These are phyloP conservation scores for Teleogryllus oceanicus DNA, from an alignment of 2,888 invertebrate genomes.

Conservation along the genomic window DNA sequence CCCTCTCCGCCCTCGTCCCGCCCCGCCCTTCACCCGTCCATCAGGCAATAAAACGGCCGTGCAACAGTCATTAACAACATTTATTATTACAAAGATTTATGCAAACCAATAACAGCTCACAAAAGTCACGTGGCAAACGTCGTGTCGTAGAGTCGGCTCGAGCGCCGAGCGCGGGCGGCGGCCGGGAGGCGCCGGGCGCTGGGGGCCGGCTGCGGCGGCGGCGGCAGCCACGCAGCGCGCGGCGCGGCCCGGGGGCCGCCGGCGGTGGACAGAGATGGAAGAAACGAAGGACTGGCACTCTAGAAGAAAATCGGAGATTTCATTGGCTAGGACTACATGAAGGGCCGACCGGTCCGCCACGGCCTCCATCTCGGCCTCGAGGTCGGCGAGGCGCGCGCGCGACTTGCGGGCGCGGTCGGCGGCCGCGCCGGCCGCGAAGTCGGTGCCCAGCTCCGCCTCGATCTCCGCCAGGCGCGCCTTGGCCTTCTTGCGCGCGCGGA, in stretches of 20 bases:
- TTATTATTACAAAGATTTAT: background rate
- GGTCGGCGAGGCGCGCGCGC: conserved; percentile 64
- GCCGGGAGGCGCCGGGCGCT: background rate
- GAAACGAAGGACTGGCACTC: background rate
- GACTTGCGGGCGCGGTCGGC: conserved; percentile 61
- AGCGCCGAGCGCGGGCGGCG: background rate
- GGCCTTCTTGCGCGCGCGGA: background rate
- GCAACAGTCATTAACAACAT: conserved; percentile 4
- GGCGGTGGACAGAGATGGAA: background rate
- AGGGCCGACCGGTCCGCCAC: conserved; percentile 61
- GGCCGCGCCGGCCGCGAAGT: conserved; percentile 55
- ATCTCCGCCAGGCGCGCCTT: conserved; percentile 37
- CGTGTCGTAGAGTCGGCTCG: too few relatives aligned
- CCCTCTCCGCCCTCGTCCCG: background rate
- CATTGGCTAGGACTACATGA: conserved; percentile 12
- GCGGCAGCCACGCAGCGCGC: background rate
- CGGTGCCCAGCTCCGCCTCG: conserved; percentile 40
- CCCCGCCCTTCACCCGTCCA: background rate
- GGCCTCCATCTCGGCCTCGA: conserved; percentile 73
- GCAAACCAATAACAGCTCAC: conserved; percentile 8
- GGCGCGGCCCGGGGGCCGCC: background rate
- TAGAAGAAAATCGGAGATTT: background rate
- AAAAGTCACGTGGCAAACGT: background rate
- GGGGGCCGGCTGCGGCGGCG: background rate
- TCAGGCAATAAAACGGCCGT: background rate